Conservation (phyloP, 1,140 invertebrate genomes). For the Mya arenaria region DNA sequence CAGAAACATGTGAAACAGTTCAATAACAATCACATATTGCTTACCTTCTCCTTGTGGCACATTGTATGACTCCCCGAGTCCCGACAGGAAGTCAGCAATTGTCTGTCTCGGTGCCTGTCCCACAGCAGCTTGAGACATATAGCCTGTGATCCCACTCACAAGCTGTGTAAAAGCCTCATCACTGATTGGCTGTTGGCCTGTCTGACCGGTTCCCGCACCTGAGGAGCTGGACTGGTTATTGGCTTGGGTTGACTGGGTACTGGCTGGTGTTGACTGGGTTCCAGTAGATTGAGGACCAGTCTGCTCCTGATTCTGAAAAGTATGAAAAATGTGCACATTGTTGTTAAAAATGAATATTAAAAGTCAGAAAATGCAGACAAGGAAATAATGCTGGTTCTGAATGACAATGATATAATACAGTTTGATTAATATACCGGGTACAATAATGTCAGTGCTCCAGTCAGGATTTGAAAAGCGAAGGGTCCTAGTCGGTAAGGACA, state of each 20-base stretch:
- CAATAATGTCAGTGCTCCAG: no score
- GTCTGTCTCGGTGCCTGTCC: slow-evolving; percentile 74
- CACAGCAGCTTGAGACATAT: slow-evolving; percentile 67
- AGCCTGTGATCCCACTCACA: slow-evolving; percentile 68
- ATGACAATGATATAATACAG: no score
- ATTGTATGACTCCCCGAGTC: slow-evolving; percentile 68
- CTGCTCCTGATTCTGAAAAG: no score
- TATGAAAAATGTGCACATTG: no score
- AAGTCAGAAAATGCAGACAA: no score
- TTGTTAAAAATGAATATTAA: no score
- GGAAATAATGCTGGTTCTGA: no score
- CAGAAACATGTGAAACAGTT: no score
- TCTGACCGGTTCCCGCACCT: neutral
- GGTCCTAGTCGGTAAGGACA: no score
- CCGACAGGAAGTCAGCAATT: slow-evolving; percentile 81
- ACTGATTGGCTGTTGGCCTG: slow-evolving; percentile 60
- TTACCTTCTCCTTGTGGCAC: slow-evolving; percentile 79
- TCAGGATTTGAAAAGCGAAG: no score
- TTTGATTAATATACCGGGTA: no score
- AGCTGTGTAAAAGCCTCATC: slow-evolving; percentile 73
- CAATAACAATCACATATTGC: neutral
- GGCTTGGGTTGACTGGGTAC: neutral
- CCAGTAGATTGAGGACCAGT: neutral
- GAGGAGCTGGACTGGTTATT: neutral
- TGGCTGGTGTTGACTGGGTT: no score